Evolutionary conservation across 2,888 invertebrate species (phyloP).

Genomic region (Bellardia pandia): DNA sequence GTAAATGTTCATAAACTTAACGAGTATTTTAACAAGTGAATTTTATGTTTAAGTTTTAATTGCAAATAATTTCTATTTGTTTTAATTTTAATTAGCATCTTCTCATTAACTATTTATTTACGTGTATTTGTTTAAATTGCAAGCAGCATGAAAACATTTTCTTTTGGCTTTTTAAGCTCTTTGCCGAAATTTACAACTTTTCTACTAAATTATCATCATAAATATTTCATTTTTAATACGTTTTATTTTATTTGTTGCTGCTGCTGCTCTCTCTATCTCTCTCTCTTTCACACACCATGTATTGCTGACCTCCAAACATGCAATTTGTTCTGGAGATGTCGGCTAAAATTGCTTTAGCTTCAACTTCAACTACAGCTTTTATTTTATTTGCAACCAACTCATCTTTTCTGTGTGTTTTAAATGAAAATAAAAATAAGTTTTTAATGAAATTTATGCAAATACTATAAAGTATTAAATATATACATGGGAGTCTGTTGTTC

Average conservation of each 20-base stretch:
- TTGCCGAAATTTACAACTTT: slow-evolving; percentile 65
- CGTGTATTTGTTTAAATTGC: background rate
- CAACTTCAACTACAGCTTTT: background rate
- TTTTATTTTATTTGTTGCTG: slow-evolving; percentile 21
- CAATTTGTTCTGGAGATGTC: slow-evolving; percentile 24
- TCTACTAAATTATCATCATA: slow-evolving; percentile 58
- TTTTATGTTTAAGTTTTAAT: background rate
- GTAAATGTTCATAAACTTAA: background rate
- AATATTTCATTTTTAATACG: slow-evolving; percentile 51
- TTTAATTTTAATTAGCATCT: background rate
- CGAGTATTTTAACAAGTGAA: slow-evolving; percentile 3
- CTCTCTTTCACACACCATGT: background rate
- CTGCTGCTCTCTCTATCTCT: too few relatives aligned
- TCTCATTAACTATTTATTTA: background rate
- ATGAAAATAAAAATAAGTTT: slow-evolving; percentile 30
- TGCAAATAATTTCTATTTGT: background rate
- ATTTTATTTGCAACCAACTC: background rate
- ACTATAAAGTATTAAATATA: slow-evolving; percentile 29
- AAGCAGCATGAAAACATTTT: slow-evolving; percentile 1
- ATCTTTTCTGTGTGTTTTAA: slow-evolving; percentile 23
- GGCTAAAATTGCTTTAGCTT: background rate
- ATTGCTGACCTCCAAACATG: slow-evolving; percentile 52
- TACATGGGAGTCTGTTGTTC: slow-evolving; percentile 41
- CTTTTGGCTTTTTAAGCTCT: slow-evolving; percentile 10
- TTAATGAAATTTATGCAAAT: slow-evolving; percentile 65